Evolutionary conservation across 2,797 vertebrate genomes (phyloP).

Genomic region (Epinephelus coioides): DNA sequence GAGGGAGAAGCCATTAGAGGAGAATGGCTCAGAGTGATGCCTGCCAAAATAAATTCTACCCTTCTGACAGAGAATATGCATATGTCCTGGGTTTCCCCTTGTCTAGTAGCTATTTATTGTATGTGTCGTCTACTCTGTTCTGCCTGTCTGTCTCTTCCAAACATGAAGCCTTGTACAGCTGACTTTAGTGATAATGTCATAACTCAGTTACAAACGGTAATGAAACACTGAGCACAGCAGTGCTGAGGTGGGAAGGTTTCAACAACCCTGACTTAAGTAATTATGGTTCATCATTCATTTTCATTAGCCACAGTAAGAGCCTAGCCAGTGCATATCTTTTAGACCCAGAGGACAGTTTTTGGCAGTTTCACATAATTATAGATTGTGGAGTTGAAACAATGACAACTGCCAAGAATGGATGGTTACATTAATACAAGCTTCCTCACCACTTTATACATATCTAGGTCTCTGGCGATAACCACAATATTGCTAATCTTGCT

Average conservation of each 20-base stretch:
- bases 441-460: background rate
- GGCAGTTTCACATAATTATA: constrained; percentile 22
- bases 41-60: constrained; percentile 64
- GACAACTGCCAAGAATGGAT: background rate
- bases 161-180: constrained; percentile 25
- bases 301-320: constrained; percentile 33
- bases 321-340: constrained; percentile 3
- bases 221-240: constrained; percentile 30
- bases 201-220: constrained; percentile 59
- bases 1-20: constrained; percentile 52
- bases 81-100: constrained; percentile 53
- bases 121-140: constrained; percentile 27
- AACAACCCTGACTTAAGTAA: constrained; percentile 39
- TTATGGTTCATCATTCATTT: constrained; percentile 52
- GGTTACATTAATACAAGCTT: background rate
- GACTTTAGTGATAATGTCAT: constrained; percentile 45
- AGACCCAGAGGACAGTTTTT: constrained; percentile 7
- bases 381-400: constrained; percentile 10
- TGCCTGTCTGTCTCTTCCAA: constrained; percentile 17
- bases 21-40: constrained; percentile 55
- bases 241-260: constrained; percentile 34
- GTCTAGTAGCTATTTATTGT: constrained; percentile 28
- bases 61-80: constrained; percentile 49
- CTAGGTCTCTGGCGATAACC: too few species aligned
- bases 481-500: too few species aligned